Conservation (phyloP, 2,888 invertebrate genomes). For the Melikaiella ostensackeni region DNA sequence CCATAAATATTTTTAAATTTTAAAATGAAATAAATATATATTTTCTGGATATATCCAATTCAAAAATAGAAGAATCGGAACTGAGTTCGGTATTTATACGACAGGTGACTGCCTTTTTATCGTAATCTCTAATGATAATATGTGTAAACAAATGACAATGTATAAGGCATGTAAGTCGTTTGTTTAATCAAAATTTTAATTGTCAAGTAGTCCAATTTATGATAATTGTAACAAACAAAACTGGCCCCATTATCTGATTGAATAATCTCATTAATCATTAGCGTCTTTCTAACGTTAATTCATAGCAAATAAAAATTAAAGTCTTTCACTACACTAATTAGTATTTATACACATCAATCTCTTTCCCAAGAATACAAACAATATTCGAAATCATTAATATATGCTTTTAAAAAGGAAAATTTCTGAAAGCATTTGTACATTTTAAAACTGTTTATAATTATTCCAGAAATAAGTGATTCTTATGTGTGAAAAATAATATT, state of each 20-base stretch:
- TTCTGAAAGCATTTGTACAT: no score
- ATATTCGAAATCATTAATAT: neutral
- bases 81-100: neutral
- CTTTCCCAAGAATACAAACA: neutral
- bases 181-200: conserved; percentile 30
- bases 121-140: conserved; percentile 21
- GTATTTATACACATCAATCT: no score
- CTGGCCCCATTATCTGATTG: neutral
- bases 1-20: no score
- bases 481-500: neutral
- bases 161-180: conserved; percentile 8
- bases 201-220: conserved; percentile 16
- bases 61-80: neutral
- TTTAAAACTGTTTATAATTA: neutral
- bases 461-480: neutral
- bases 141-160: conserved; percentile 30
- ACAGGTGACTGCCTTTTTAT: conserved; percentile 32
- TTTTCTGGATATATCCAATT: neutral
- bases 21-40: neutral
- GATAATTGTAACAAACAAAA: neutral
- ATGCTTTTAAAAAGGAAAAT: no score
- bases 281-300: neutral
- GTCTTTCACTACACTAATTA: neutral
- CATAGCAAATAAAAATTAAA: neutral
- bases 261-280: neutral